Base-by-base conservation (phyloP, 2,113 vertebrate genomes). In the Platycercus adscitus region DNA sequence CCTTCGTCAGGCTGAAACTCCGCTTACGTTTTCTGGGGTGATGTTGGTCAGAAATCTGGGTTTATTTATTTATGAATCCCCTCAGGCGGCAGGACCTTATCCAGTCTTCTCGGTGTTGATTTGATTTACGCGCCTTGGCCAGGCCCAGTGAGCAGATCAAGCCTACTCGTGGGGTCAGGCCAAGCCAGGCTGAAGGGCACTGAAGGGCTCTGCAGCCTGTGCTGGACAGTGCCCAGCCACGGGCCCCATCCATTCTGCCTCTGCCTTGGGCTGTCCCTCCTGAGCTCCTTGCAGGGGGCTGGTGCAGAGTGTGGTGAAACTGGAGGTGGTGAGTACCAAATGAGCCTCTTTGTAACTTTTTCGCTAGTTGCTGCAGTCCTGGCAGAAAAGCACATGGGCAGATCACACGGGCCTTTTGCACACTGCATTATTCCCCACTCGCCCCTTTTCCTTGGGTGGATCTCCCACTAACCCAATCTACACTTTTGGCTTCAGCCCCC, bases 151-250 rank as follows among this genome's bases (percentile, higher is more conserved):
- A 78, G 49, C 76, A 72, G 35, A 24, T 28, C 17, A 86, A 46
- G 39, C 14, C 17, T 21, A 3, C 41, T 61, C 5, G 8, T 13
- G 56, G 31, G 17, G 1, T 17, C 35, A 31, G 66, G 24, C 17
- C 55, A 71, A 70, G 25, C 14, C 4, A 2, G 20, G 28, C 0
- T 28, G n/a, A 61, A 77, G 43, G 6, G 19, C 63, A 25, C 0
- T 25, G n/a, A 61, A 77, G 43, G 4, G 14, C 66, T 25, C 46
- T n/a, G 23, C 33, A 26, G 9, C 3, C 17, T 33, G n/a, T 1
- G 0, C 44, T 4, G 9, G 16, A 49, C 44, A 78, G 44, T 0
- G 2, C 28, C 25, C 1, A 4, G 47, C 31, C n/a, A 23, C 3
- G 1, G 56, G 12, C 41, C 29, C 8, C 20, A 5, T 56, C 8